phyloP scores from a whole-genome alignment of 2,888 invertebrate genomes.

The Conops quadrifasciatus region DNA sequence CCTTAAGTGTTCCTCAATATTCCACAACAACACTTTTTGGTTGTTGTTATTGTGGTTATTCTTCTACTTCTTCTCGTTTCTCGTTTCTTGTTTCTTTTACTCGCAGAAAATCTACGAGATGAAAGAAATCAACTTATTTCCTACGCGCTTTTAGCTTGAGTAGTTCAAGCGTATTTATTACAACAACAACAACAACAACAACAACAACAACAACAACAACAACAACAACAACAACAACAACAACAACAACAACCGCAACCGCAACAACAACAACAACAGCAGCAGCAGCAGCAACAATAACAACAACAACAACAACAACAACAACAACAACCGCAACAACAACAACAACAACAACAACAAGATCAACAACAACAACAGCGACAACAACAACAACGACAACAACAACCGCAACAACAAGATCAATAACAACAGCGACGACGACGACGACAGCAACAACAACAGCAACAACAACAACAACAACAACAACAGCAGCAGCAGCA shows the following conservation, averaged over 20 bases:
- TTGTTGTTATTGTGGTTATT: too few relatives aligned
- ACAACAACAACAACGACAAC: constrained; percentile 2
- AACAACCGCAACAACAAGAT: not conserved
- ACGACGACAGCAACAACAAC: constrained; percentile 10
- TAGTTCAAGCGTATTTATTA: constrained; percentile 1
- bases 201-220: not conserved
- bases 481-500: constrained; percentile 6
- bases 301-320: not conserved
- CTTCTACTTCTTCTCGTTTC: too few relatives aligned
- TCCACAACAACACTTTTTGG: too few relatives aligned
- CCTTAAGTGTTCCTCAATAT: too few relatives aligned
- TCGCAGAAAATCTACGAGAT: not conserved
- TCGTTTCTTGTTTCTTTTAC: not conserved
- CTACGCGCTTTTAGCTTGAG: not conserved
- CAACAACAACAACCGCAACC: not conserved
- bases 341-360: not conserved
- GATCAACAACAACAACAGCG: not conserved
- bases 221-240: constrained; percentile 12
- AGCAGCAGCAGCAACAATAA: not conserved
- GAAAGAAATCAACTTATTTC: constrained; percentile 17
- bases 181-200: not conserved
- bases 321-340: not conserved
- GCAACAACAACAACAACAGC: too few relatives aligned
- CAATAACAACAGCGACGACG: not conserved
- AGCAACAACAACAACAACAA: constrained; percentile 8